These are phyloP conservation scores for Ichneumon xanthorius DNA, from an alignment of 2,888 invertebrate genomes.

Conservation along the genomic window DNA sequence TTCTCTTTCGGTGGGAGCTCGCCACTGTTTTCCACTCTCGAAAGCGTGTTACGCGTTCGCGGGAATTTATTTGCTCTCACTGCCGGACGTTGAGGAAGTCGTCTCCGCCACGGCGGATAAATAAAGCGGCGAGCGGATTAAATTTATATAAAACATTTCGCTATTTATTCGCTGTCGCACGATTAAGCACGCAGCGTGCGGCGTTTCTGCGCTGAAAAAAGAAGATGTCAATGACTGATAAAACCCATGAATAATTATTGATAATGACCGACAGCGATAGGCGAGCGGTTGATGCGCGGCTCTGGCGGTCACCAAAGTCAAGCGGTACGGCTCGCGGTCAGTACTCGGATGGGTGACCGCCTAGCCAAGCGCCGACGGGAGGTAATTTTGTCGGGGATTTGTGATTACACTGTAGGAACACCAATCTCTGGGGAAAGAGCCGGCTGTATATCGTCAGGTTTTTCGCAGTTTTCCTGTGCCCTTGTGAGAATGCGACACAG, in stretches of 20 bases:
- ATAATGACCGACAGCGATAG: neutral
- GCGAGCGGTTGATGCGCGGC: too few species aligned
- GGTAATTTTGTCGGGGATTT: too few species aligned
- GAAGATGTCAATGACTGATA: too few species aligned
- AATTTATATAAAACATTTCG: neutral
- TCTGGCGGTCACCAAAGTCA: too few species aligned
- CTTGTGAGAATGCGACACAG: too few species aligned
- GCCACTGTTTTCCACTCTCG: neutral
- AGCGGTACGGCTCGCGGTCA: too few species aligned
- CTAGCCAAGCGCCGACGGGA: too few species aligned
- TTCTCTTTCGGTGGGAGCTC: constrained; percentile 13
- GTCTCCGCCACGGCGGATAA: neutral
- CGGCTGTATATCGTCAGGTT: too few species aligned
- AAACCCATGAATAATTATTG: neutral
- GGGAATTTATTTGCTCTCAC: constrained; percentile 45
- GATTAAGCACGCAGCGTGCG: neutral
- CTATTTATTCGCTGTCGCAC: neutral
- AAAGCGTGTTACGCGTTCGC: constrained; percentile 17
- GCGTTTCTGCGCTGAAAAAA: neutral
- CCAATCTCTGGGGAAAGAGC: too few species aligned
- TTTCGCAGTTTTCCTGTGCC: too few species aligned
- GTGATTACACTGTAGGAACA: too few species aligned
- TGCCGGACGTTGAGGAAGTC: constrained; percentile 13
- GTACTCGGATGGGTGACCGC: too few species aligned
- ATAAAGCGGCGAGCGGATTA: neutral